A percentile compares a stretch with the other conserved stretches of the same genome.
Evolutionary conservation across 2,797 vertebrate species (phyloP).

Genomic region (Pachyuromys duprasi): DNA sequence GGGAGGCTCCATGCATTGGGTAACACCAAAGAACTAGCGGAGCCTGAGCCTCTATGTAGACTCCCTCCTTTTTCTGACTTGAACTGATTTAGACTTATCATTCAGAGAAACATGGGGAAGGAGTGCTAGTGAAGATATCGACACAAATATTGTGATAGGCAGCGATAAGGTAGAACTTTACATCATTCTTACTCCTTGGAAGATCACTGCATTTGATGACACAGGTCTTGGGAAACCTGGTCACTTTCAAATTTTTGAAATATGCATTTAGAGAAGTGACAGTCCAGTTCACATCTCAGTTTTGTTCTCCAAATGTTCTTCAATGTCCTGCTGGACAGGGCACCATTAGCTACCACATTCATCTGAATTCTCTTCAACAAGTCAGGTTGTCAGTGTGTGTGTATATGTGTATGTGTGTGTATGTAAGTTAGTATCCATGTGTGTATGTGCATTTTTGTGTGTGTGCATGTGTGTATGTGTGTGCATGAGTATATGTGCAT

Average conservation of each 20-base stretch:
- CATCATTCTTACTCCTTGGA: neutral
- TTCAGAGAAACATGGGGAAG: neutral
- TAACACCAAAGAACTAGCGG: neutral
- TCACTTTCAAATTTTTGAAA: constrained; percentile 24
- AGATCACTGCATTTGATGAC: neutral
- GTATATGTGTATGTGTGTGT: neutral
- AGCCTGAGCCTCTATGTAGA: neutral
- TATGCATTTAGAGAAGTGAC: neutral
- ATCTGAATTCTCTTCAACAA: constrained; percentile 33
- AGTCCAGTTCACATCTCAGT: neutral
- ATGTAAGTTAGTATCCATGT: no score
- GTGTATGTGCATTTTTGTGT: no score
- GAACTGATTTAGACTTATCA: neutral
- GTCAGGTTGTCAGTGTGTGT: neutral
- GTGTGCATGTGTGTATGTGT: neutral
- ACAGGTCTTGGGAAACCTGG: neutral
- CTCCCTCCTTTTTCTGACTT: neutral
- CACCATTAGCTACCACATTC: neutral
- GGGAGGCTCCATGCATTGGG: neutral
- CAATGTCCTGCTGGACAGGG: neutral
- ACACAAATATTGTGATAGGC: neutral
- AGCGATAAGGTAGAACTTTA: neutral
- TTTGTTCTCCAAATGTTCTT: neutral
- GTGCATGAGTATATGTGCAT: neutral
- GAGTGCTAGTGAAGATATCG: neutral